Evolutionary conservation across 2,113 vertebrate species (phyloP).

Genomic region (Brachypodius melanocephalos): DNA sequence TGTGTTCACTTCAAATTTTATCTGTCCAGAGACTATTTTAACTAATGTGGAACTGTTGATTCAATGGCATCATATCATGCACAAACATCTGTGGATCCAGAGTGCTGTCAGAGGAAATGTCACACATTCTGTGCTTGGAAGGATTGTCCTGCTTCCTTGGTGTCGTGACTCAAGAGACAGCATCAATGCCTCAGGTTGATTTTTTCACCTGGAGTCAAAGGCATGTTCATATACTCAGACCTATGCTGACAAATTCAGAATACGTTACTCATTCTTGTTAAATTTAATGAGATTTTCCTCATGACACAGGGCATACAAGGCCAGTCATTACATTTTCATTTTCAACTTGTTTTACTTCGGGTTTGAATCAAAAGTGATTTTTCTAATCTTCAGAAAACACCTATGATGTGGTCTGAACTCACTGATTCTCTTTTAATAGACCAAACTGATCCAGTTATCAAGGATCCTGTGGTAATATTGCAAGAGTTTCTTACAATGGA

Average conservation of each 20-base stretch:
- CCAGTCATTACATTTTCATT: background rate
- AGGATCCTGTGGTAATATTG: background rate
- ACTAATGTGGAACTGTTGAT: background rate
- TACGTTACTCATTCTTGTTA: background rate
- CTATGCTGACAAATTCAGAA: background rate
- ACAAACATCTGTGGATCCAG: background rate
- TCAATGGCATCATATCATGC: background rate
- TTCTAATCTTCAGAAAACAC: background rate
- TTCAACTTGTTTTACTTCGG: background rate
- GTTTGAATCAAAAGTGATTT: background rate
- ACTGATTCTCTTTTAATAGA: background rate
- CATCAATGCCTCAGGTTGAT: background rate
- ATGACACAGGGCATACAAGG: background rate
- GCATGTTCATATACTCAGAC: background rate
- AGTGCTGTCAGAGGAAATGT: background rate
- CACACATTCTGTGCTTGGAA: background rate
- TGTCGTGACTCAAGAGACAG: constrained; percentile 14
- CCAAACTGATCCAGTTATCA: background rate
- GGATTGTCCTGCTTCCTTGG: background rate
- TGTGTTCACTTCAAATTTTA: background rate
- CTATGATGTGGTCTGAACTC: background rate
- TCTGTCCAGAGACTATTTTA: background rate
- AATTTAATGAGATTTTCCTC: background rate
- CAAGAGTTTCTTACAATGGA: background rate
- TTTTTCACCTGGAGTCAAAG: background rate